Base-by-base conservation (phyloP, 2,797 vertebrate species). In the Zenarchopterus dispar region DNA sequence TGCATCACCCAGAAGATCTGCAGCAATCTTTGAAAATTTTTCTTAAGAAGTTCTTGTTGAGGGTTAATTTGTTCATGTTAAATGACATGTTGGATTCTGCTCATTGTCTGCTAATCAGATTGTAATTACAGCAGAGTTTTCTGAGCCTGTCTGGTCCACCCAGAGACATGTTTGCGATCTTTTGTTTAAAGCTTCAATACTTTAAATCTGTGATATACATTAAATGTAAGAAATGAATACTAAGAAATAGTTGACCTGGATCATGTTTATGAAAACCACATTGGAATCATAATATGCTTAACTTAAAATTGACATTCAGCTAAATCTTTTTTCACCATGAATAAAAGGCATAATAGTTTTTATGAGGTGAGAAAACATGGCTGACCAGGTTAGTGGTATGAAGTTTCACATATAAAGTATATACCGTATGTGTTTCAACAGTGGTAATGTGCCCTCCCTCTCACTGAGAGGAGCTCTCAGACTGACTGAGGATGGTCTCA, bases 31-130 rank as follows among this genome's bases (percentile, higher is more conserved):
- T 77, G 67, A 77, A 73, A 86, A 70, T 6, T 75, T 17, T 70
- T 81, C 81, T 64, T 8, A 26, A 23, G 51, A 52, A 48, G 53
- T 59, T 78, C 61, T 48, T 46, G 43, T 46, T 46, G 87, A 88
- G 86, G 85, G 91, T 93, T 93, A 90, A 91, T 90, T 87, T 93
- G 92, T 89, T 91, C 85, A 90, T 87, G 86, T 84, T 87, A 83
- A 91, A 92, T 86, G 84, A 85, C 85, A 91, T 80, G 85, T 81
- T 83, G 70, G 85, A 92, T 89, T 91, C 82, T 80, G 76, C 90
- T 75, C 67, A 82, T 87, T 88, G 88, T 82, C 84, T 88, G 85
- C 84, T 93, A 92, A 93, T 92, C 92, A 93, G 87, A 90, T 83
- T 84, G 86, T 91, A 93, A 93, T 93, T 92, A 92, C 78, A 85